Evolutionary conservation across 2,113 vertebrate species (phyloP).

Genomic region (Oenanthe melanoleuca): DNA sequence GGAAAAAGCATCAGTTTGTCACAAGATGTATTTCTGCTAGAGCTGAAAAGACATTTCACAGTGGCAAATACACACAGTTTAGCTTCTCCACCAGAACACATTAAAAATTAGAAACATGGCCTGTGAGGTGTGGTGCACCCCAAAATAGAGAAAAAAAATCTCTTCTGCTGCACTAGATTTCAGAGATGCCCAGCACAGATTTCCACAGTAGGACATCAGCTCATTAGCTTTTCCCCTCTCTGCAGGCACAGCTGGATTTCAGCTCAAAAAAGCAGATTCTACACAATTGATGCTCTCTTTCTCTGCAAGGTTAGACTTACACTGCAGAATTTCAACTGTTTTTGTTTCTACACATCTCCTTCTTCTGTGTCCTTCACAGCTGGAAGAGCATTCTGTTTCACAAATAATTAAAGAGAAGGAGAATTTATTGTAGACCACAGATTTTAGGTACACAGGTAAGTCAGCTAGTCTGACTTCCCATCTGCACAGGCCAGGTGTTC

Average conservation of each 20-base stretch:
- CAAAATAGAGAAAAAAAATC: neutral
- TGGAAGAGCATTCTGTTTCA: neutral
- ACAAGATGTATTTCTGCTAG: neutral
- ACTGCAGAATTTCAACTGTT: neutral
- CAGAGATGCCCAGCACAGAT: neutral
- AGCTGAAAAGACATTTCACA: neutral
- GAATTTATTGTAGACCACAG: neutral
- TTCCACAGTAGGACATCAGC: neutral
- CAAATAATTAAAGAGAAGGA: neutral
- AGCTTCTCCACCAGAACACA: neutral
- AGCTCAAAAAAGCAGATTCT: neutral
- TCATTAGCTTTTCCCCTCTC: slow-evolving; percentile 15
- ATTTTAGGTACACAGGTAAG: neutral
- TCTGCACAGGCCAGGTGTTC: neutral
- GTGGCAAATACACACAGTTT: neutral
- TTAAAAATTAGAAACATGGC: neutral
- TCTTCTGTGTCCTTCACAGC: neutral
- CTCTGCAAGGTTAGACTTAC: neutral
- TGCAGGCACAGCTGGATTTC: slow-evolving; percentile 18
- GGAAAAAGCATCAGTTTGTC: neutral
- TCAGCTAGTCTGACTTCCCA: neutral
- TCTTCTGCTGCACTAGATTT: neutral
- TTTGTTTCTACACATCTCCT: neutral
- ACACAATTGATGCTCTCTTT: neutral
- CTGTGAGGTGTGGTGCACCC: neutral